Conservation (phyloP, 2,113 vertebrate species). For the Nothocercus julius region DNA sequence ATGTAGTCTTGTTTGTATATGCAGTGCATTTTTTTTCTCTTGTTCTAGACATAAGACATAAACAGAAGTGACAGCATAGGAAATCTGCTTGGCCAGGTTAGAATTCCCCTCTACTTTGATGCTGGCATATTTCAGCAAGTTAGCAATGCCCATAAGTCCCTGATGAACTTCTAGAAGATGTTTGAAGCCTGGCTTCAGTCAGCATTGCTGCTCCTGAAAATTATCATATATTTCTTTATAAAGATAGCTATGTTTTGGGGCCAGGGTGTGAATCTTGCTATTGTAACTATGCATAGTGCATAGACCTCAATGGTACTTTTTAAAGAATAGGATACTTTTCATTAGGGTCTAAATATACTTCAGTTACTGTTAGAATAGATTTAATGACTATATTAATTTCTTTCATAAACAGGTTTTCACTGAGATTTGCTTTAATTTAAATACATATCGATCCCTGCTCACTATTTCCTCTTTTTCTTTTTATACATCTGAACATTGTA, state of each 20-base stretch:
- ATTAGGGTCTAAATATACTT: background rate
- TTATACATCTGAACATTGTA: background rate
- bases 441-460: background rate
- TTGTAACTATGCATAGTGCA: background rate
- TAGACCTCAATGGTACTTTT: background rate
- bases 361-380: background rate
- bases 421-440: background rate
- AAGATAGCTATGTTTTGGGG: background rate
- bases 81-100: background rate
- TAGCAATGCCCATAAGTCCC: background rate
- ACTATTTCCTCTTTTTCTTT: background rate
- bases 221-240: background rate
- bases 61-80: background rate
- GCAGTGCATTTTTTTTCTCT: background rate
- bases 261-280: background rate
- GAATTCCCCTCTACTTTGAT: background rate
- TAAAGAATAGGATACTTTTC: background rate
- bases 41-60: background rate
- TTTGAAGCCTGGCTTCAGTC: background rate
- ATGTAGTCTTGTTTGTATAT: background rate
- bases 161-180: background rate
- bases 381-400: background rate
- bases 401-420: background rate
- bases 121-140: background rate
- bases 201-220: background rate